phyloP scores from a whole-genome alignment of 1,140 invertebrate species.

The Frieseomelitta varia region DNA sequence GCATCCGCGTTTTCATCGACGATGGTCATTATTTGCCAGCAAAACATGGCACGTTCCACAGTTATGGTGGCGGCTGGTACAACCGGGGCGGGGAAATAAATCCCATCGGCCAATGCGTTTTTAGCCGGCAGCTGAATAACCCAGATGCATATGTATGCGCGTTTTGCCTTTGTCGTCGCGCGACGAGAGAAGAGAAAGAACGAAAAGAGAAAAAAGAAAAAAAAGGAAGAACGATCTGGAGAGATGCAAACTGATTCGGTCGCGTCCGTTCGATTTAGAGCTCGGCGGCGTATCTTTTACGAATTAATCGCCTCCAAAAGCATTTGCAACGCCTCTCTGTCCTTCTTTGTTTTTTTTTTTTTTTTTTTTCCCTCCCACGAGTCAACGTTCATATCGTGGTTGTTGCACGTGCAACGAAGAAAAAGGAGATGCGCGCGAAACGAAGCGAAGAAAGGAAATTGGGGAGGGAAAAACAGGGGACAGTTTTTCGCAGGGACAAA shows the following conservation, averaged over 20 bases:
- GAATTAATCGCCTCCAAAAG: slow-evolving; percentile 49
- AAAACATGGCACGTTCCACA: background rate
- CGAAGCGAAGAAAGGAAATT: background rate
- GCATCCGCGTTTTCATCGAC: slow-evolving; percentile 22
- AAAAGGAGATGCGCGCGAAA: background rate
- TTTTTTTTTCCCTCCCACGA: background rate
- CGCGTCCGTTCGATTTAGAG: slow-evolving; percentile 35
- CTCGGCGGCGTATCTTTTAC: slow-evolving; percentile 24
- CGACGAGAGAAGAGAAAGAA: background rate
- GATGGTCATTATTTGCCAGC: slow-evolving; percentile 33
- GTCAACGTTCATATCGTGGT: background rate
- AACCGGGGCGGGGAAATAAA: slow-evolving; percentile 22
- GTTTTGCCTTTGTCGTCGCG: background rate
- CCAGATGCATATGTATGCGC: slow-evolving; percentile 7
- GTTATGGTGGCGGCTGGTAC: background rate
- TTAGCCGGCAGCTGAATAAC: slow-evolving; percentile 22
- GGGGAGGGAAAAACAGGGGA: background rate
- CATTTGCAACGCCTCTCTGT: background rate
- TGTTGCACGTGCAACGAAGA: background rate
- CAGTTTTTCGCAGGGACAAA: background rate
- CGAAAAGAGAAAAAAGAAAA: background rate
- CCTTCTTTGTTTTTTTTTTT: background rate
- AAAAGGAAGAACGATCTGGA: background rate
- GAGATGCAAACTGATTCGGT: slow-evolving; percentile 14
- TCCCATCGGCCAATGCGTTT: slow-evolving; percentile 19